Base-by-base conservation (phyloP, 1,140 invertebrate genomes). In the Drosophila fuyamai region DNA sequence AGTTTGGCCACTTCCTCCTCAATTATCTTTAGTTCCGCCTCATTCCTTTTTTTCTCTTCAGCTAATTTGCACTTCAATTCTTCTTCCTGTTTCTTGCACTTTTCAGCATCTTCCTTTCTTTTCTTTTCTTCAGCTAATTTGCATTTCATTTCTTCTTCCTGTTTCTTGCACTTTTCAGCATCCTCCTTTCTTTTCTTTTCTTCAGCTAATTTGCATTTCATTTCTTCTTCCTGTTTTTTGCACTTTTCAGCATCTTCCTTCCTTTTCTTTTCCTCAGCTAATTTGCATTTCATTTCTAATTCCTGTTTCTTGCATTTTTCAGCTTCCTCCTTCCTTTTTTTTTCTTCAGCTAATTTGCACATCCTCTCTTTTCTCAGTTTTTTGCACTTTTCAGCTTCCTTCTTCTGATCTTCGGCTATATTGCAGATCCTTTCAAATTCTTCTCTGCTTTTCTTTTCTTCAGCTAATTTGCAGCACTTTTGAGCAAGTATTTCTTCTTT, bases 1-100 rank as follows among this genome's bases (percentile, higher is more conserved):
- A 47, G 2, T 16, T 67, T 55, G 5, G 12, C 41, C 2, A 18
- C 9, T 23, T 54, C 66, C 50, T 46, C 66, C 14, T 67, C 14
- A 6, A 53, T 32, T 4, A 54, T 12, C 23, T 54, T 66, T 0
- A 54, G 38, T 14, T 44, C 12, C 6, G 9, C 38, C 18, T 65
- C 40, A 12, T 44, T 27, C 9, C 16, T 55, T 56, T 44, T 44
- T 9, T 35, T 35, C 12, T 27, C 29, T 16, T 35, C 13, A 9
- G 41, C n/a, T 16, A n/a, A 23, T 5, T 48, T 48, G 32, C 40
- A 27, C 2, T 62, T 40, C 35, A 14, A 16, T 14, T 35, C 5
- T n/a, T 32, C 23, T 14, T 47, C 32, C 12, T 10, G 8, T 23
- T 56, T 46, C 35, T 56, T 50, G 27, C 35, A 32, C 6, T 38